These are phyloP conservation scores for Chymomyza amoena DNA, from an alignment of 2,888 invertebrate genomes.

Conservation along the genomic window DNA sequence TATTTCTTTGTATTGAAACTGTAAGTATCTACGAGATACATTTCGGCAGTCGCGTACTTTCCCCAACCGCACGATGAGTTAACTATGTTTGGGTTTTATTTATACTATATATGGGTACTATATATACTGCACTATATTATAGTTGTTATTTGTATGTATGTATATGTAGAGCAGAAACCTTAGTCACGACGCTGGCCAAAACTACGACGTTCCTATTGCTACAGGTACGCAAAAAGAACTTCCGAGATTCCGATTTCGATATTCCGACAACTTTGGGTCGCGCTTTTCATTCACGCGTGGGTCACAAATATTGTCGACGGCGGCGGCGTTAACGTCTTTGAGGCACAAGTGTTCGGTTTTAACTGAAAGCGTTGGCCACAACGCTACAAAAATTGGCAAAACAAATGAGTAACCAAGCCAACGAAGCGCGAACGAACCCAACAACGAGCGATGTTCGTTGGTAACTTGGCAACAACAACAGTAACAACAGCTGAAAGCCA, in stretches of 20 bases:
- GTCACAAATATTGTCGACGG: constrained; percentile 14
- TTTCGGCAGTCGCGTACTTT: constrained; percentile 37
- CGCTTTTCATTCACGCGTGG: constrained; percentile 32
- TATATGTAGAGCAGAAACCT: constrained; percentile 56
- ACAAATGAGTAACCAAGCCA: constrained; percentile 71
- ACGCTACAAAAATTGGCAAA: constrained; percentile 69
- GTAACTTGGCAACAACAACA: constrained; percentile 63
- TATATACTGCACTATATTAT: constrained; percentile 18
- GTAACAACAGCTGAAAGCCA: constrained; percentile 20
- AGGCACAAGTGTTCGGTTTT: constrained; percentile 65
- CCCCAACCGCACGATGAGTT: constrained; percentile 59
- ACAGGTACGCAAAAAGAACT: constrained; percentile 47
- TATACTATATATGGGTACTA: constrained; percentile 8
- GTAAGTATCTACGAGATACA: constrained; percentile 51
- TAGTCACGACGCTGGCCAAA: constrained; percentile 47
- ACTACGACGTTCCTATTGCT: constrained; percentile 36
- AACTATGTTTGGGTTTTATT: not conserved
- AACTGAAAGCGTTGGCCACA: constrained; percentile 53
- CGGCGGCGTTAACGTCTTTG: constrained; percentile 51
- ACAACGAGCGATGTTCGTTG: not conserved
- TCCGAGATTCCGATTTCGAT: constrained; percentile 47
- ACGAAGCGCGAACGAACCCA: constrained; percentile 32
- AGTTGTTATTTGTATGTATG: constrained; percentile 10
- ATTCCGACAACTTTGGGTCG: constrained; percentile 34
- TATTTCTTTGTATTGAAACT: constrained; percentile 19